Evolutionary conservation across 2,888 invertebrate genomes (phyloP).

Genomic region (Argyra leucocephala): DNA sequence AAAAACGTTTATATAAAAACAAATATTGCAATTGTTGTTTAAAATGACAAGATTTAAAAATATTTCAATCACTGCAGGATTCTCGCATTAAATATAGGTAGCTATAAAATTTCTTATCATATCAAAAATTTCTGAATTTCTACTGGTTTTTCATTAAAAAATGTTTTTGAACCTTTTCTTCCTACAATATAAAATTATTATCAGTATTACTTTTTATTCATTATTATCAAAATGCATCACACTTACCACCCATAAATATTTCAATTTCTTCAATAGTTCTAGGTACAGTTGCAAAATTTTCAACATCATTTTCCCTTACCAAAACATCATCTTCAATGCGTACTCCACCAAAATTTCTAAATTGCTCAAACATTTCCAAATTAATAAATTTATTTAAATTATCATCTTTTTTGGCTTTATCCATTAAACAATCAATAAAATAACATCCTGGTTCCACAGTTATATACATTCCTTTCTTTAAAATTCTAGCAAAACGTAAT

Average conservation of each 20-base stretch:
- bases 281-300: conserved; percentile 83
- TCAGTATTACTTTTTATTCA: no score
- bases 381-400: conserved; percentile 66
- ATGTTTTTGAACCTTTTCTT: no score
- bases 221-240: no score
- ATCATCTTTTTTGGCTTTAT: conserved; percentile 66
- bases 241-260: conserved; percentile 44
- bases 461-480: conserved; percentile 75
- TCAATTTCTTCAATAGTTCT: conserved; percentile 58
- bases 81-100: no score
- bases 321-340: conserved; percentile 94
- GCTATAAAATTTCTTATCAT: no score
- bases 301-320: conserved; percentile 73
- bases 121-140: no score
- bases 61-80: no score
- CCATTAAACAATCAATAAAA: conserved; percentile 76
- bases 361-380: conserved; percentile 59
- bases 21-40: no score
- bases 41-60: no score
- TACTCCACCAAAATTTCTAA: conserved; percentile 84
- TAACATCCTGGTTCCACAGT: conserved; percentile 98
- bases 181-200: no score
- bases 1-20: no score
- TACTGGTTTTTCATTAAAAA: no score
- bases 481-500: conserved; percentile 69